Percentiles rank a stretch among this genome's conserved stretches.
Conservation (phyloP, 2,888 invertebrate species). For the Tolmerus cingulatus region DNA sequence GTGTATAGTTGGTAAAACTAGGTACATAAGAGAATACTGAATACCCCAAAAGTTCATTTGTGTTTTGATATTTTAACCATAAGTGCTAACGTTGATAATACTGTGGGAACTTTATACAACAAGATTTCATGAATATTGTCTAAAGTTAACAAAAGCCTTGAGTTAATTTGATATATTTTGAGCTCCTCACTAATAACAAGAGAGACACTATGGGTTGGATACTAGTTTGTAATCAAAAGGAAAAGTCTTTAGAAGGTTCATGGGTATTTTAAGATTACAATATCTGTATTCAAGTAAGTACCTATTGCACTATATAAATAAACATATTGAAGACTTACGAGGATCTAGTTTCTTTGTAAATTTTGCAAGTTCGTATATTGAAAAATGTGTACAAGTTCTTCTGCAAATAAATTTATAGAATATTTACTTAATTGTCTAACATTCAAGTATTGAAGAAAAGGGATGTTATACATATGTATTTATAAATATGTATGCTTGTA, state of each 20-base stretch:
- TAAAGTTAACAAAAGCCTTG: background rate
- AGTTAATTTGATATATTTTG: background rate
- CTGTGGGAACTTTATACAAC: background rate
- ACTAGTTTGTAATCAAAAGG: background rate
- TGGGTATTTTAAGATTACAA: background rate
- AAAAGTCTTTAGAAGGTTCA: background rate
- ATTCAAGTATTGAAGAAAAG: no score
- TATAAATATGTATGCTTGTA: no score
- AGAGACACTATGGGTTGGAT: background rate
- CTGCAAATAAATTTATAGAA: no score
- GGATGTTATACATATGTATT: no score
- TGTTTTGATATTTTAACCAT: background rate
- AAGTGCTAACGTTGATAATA: background rate
- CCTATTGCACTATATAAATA: no score
- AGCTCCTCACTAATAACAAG: background rate
- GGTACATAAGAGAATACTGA: background rate
- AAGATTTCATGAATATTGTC: background rate
- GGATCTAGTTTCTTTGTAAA: no score
- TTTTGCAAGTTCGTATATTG: no score
- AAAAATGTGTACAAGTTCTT: no score
- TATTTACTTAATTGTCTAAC: no score
- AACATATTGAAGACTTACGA: no score
- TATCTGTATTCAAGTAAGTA: background rate
- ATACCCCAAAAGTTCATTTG: background rate
- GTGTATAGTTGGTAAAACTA: background rate